Base-by-base conservation (phyloP, 2,113 vertebrate genomes). In the Rhinogobius similis region DNA sequence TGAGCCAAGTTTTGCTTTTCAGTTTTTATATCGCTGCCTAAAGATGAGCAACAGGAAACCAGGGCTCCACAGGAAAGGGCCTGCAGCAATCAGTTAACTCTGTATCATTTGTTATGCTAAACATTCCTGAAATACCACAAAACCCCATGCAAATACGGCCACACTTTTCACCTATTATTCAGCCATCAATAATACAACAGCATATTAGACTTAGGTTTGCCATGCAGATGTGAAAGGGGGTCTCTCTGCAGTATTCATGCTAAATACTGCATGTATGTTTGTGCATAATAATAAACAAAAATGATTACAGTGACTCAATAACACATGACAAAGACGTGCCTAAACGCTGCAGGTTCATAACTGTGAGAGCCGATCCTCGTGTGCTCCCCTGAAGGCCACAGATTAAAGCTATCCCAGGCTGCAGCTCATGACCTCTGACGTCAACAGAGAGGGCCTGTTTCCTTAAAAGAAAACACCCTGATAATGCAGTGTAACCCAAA, bases 391-490 rank as follows among this genome's bases (percentile, higher is more conserved):
- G 62, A 78, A 82, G 82, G 82, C 67, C 46, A n/a, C 68, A 78
- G 87, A 90, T 85, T 86, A 66, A 83, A 64, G 46, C 53, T 38
- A 79, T 81, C 79, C 65, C 72, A 24, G 78, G 61, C 62, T 64
- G 18, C 4, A 72, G 71, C 71, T 78, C 62, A 59, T 78, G 79
- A 87, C 77, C 78, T 74, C 38, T 78, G 73, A 85, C 46, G 52
- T 88, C 80, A 85, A 55, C 59, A 29, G 44, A 13, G 4, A 46
- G 52, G 46, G n/a, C 18, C 75, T n/a, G 36, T 77, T 91, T 91
- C 88, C 87, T 88, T 77, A 68, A 12, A 20, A 72, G 74, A 85
- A 82, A 86, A 85, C 85, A 80, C 80, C 81, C 81, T 68, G 84
- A 88, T 89, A 86, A 76, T 62, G 27, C 76, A 48, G 50, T 0